phyloP scores from a whole-genome alignment of 1,140 invertebrate genomes.

The Lamellibrachia luymesi region DNA sequence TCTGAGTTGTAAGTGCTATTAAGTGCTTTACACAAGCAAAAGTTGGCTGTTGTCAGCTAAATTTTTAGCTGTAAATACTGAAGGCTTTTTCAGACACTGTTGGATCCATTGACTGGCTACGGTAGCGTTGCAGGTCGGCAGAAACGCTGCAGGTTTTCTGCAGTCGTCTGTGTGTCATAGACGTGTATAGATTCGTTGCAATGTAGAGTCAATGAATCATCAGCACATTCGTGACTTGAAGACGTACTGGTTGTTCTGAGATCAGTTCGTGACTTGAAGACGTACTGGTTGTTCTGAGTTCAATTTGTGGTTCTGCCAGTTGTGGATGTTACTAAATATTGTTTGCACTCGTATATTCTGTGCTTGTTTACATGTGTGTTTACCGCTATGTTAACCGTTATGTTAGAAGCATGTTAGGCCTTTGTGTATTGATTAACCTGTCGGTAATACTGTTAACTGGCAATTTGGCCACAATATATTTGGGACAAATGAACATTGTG shows the following conservation, averaged over 20 bases:
- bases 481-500: background rate
- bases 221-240: background rate
- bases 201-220: background rate
- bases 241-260: background rate
- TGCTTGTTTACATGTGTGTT: background rate
- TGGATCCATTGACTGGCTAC: background rate
- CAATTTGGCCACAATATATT: background rate
- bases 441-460: background rate
- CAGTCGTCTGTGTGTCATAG: background rate
- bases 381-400: background rate
- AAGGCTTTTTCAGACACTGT: background rate
- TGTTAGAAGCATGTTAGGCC: background rate
- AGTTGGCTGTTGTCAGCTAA: background rate
- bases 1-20: background rate
- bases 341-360: background rate
- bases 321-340: background rate
- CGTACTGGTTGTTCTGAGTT: background rate
- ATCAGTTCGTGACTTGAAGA: too few species aligned
- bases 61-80: constrained; percentile 2
- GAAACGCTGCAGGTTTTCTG: background rate
- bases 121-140: too few species aligned
- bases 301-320: background rate
- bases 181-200: background rate
- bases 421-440: background rate
- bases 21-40: background rate